These are phyloP conservation scores for Graphium colonna DNA, from an alignment of 2,888 invertebrate genomes.

Conservation along the genomic window DNA sequence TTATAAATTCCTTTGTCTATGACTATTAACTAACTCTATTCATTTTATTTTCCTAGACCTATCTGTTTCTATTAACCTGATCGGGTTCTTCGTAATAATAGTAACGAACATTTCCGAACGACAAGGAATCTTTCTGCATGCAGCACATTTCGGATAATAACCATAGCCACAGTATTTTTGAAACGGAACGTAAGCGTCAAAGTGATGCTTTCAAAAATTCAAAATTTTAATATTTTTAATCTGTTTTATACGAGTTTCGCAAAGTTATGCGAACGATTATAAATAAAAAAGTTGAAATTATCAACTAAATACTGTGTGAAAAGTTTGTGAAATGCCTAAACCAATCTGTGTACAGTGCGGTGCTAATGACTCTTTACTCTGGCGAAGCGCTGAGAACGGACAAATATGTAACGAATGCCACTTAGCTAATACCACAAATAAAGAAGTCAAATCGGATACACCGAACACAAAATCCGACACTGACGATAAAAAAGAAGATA, in stretches of 20 bases:
- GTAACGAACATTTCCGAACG: too few species aligned
- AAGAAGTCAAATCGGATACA: conserved; percentile 51
- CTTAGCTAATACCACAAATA: conserved; percentile 61
- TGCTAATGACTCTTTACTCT: conserved; percentile 84
- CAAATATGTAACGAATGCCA: conserved; percentile 89
- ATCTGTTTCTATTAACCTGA: too few species aligned
- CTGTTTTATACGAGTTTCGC: not conserved
- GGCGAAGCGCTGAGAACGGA: conserved; percentile 87
- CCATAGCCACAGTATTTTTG: too few species aligned
- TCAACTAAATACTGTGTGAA: conserved; percentile 28
- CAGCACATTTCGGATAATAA: too few species aligned
- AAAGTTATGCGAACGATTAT: conserved; percentile 7
- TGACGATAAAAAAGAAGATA: conserved; percentile 55
- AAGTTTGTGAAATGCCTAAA: conserved; percentile 66
- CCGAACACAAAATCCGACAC: conserved; percentile 47
- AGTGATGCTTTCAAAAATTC: not conserved
- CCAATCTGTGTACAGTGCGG: conserved; percentile 86
- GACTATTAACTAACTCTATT: too few species aligned
- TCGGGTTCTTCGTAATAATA: too few species aligned
- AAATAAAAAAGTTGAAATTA: conserved; percentile 6
- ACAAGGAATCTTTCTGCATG: too few species aligned
- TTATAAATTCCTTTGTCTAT: too few species aligned
- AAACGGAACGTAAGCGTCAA: not conserved
- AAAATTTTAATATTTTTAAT: conserved; percentile 1
- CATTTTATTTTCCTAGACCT: too few species aligned